Conservation (phyloP, 2,888 invertebrate genomes). For the Acanthopleura granulata region DNA sequence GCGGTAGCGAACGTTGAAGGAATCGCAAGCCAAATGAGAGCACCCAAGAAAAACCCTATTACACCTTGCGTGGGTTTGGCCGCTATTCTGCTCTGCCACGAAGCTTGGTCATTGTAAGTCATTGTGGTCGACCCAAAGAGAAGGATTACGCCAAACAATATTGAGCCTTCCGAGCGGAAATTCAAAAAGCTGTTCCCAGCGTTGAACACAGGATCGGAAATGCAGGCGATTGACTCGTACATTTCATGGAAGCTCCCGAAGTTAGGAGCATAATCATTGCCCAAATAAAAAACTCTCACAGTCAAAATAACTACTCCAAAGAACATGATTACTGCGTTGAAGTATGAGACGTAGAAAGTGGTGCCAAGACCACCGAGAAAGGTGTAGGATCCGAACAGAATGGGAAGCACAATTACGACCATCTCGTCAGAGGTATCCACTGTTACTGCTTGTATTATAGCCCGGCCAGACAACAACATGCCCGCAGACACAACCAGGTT, state of each 20-base stretch:
- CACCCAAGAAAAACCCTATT: slow-evolving; percentile 59
- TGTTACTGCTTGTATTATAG: slow-evolving; percentile 51
- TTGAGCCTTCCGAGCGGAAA: slow-evolving; percentile 30
- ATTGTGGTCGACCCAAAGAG: slow-evolving; percentile 38
- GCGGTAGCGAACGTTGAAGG: slow-evolving; percentile 60
- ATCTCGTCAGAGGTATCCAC: slow-evolving; percentile 53
- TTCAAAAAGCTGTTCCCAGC: slow-evolving; percentile 32
- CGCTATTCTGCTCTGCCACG: slow-evolving; percentile 65
- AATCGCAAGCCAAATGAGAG: slow-evolving; percentile 63
- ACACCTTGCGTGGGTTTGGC: slow-evolving; percentile 62
- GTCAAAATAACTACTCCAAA: slow-evolving; percentile 44
- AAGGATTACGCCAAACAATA: slow-evolving; percentile 35
- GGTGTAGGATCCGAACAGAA: slow-evolving; percentile 55
- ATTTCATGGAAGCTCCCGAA: slow-evolving; percentile 18
- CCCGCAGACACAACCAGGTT: slow-evolving; percentile 52
- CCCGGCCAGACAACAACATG: slow-evolving; percentile 50
- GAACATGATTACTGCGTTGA: slow-evolving; percentile 56
- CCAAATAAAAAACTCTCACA: slow-evolving; percentile 40
- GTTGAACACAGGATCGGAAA: slow-evolving; percentile 31
- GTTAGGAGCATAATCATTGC: slow-evolving; percentile 20
- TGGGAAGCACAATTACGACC: slow-evolving; percentile 53
- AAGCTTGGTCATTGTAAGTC: slow-evolving; percentile 54
- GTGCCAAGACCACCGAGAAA: slow-evolving; percentile 60
- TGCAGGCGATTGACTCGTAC: slow-evolving; percentile 29
- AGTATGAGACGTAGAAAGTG: slow-evolving; percentile 64